Base-by-base conservation (phyloP, 2,888 invertebrate species). In the Andrena minutula region DNA sequence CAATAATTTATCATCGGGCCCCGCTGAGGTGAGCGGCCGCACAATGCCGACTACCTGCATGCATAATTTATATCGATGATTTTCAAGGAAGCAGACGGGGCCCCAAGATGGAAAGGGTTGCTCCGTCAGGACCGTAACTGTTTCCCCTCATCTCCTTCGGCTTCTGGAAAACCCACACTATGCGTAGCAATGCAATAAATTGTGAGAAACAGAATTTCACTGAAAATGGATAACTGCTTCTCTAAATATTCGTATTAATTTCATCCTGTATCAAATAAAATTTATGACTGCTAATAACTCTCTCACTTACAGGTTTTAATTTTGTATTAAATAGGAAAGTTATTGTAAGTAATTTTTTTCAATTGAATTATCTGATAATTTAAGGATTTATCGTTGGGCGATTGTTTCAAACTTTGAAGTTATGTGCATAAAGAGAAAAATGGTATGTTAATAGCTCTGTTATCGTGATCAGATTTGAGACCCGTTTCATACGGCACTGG, bases 1-100 rank as follows among this genome's bases (percentile, higher is more conserved):
- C 87, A 88, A 92, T 92, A 92, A 93, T 93, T 93, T 93, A 93
- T 93, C 93, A 93, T 92, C 90, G 90, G 90, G 89, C 87, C 92
- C 91, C 89, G 92, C 89, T 90, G 90, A 90, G 91, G 90, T 89
- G 88, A 88, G 85, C 88, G 87, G 78, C 82, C 84, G 83, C 85
- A 91, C 92, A 91, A 91, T 91, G 83, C 85, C 65, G 88, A 86
- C 89, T 92, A 91, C 91, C 92, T 91, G 92, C 91, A 89, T 91
- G 86, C 88, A 88, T 91, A 90, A 92, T 91, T 92, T 90, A 89
- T 87, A 75, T 76, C 87, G 83, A 89, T 86, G 85, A 89, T 89
- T 89, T 90, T 86, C 85, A 85, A 85, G 88, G 85, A 86, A 88
- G 86, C 82, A 82, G 82, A 77, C 75, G 64, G 84, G 84, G 49